These are phyloP conservation scores for Neoniphon sammara DNA, from an alignment of 2,797 vertebrate species.

Conservation along the genomic window DNA sequence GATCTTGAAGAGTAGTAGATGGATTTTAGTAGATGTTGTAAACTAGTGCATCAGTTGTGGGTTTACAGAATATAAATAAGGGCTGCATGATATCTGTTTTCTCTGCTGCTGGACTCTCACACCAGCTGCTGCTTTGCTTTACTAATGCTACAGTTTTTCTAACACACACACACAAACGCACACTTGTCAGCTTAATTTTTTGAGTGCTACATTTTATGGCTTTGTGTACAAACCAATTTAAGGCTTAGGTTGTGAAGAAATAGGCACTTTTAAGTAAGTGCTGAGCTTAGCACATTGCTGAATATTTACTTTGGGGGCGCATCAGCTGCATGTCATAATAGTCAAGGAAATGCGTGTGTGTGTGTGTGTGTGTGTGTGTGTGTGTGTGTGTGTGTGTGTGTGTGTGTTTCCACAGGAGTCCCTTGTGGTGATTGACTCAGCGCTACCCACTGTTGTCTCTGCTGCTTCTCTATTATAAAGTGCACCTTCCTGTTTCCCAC, in stretches of 20 bases:
- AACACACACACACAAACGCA: not conserved
- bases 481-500: constrained; percentile 62
- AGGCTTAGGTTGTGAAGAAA: not conserved
- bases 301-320: constrained; percentile 22
- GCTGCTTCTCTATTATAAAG: constrained; percentile 45
- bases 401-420: constrained; percentile 28
- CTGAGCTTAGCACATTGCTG: not conserved
- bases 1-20: constrained; percentile 12
- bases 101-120: constrained; percentile 1
- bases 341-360: too few species aligned
- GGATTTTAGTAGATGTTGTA: not conserved
- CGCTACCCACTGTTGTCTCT: constrained; percentile 60
- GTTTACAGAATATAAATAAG: not conserved
- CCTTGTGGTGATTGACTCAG: constrained; percentile 66
- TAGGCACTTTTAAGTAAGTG: not conserved
- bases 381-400: not conserved
- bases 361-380: not conserved
- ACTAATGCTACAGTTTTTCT: not conserved
- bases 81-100: not conserved
- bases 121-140: constrained; percentile 12
- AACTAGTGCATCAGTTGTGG: too few species aligned
- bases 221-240: not conserved
- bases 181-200: not conserved
- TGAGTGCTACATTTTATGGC: not conserved
- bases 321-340: constrained; percentile 27